Base-by-base conservation (phyloP, 1,140 invertebrate genomes). In the Globodera rostochiensis region DNA sequence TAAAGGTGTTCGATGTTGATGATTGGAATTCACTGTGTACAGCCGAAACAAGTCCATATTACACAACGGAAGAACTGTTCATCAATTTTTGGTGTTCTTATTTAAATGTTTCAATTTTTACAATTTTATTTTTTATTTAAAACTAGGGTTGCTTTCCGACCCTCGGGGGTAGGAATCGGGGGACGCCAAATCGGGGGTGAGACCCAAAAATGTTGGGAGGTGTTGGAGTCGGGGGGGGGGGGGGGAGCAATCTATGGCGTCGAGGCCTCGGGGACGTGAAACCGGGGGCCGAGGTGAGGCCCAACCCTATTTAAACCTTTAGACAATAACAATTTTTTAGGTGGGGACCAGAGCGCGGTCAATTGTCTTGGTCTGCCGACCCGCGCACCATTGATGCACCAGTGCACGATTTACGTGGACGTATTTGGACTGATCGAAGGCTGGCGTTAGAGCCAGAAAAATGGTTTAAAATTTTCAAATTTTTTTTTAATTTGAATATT, bases 21-120 rank as follows among this genome's bases (percentile, higher is more conserved):
- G 97, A 98, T 89, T 98, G 97, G 97, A 99, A 99, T 89, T 95
- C 96, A 91, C 96, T 96, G 90, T 96, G 96, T 0, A 93, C 96
- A 60, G 96, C 96, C 0, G 92, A 94, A 25, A 99, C 94, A 90
- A 92, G 93, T 80, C 97, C 96, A 0, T 99, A 94, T 90, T 92
- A 98, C n/a, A 84, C 87, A 7, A 81, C 80, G 13, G 82, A 89
- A 36, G 87, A 89, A 82, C 87, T 64, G 92, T 93, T 64, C 93
- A 93, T 88, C 93, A 64, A 64, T 64, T 64, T 64, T 64, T 64
- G 57, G 57, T 64, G 11, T 64, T 64, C 19, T 64, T 64, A 60
- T 60, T 60, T 19, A 6, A 60, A 60, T 36, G 3, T 36, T 36
- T 36, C 36, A 2, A 60, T 36, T 36, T 36, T 36, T 36, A 36